phyloP scores from a whole-genome alignment of 2,797 vertebrate genomes.

The Otolemur crassicaudatus region DNA sequence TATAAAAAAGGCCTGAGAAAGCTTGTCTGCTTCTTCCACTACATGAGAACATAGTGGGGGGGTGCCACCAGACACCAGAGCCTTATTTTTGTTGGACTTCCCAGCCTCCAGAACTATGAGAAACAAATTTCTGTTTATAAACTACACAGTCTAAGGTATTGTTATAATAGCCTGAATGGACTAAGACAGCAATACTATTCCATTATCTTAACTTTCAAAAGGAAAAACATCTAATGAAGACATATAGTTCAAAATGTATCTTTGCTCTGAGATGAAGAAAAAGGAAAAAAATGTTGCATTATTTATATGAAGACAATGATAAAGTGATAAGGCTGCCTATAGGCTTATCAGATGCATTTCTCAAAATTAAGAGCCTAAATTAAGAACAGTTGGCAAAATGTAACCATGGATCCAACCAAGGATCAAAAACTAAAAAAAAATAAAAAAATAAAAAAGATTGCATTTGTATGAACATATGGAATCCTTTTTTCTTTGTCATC shows the following conservation, averaged over 20 bases:
- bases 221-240: slow-evolving; percentile 45
- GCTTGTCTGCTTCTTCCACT: background rate
- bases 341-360: background rate
- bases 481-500: background rate
- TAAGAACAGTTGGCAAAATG: background rate
- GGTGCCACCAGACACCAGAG: background rate
- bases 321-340: background rate
- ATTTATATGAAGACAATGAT: background rate
- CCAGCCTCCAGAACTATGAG: background rate
- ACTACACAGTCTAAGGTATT: background rate
- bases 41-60: background rate
- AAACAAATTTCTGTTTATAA: background rate
- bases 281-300: background rate
- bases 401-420: background rate
- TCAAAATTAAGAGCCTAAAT: background rate
- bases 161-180: background rate
- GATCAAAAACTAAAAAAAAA: background rate
- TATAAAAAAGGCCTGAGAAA: background rate
- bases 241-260: background rate
- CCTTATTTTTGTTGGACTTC: background rate
- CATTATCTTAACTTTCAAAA: background rate
- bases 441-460: background rate
- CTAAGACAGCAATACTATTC: background rate
- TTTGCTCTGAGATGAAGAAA: background rate
- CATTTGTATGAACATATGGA: background rate